A percentile compares a stretch with the other conserved stretches of the same genome.
phyloP scores from a whole-genome alignment of 2,113 vertebrate species.

The Malurus elegans region DNA sequence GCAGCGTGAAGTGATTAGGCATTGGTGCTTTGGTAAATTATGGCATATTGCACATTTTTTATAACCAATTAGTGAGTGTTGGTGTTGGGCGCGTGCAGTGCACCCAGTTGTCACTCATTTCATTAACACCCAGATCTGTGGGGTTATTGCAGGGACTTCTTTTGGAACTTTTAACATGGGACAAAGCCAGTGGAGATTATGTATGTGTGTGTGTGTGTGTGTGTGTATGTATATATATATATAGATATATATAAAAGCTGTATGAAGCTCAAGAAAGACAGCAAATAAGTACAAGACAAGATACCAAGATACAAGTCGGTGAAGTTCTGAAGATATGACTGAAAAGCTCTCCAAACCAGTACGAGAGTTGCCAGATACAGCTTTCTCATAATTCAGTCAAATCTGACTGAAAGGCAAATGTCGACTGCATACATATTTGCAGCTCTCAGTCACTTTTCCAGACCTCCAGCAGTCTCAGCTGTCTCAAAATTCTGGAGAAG shows the following conservation, averaged over 20 bases:
- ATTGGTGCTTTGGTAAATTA: slow-evolving; percentile 45
- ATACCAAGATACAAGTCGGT: neutral
- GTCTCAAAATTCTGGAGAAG: neutral
- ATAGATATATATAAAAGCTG: neutral
- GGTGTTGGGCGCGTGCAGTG: neutral
- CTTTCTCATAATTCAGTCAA: neutral
- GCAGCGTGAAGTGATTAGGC: slow-evolving; percentile 22
- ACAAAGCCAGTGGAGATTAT: neutral
- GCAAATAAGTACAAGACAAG: neutral
- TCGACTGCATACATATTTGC: neutral
- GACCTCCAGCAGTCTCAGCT: neutral
- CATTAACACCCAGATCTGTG: neutral
- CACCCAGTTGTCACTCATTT: slow-evolving; percentile 18
- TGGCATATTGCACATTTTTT: slow-evolving; percentile 1
- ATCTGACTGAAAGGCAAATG: slow-evolving; percentile 10
- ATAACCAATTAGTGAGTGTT: neutral
- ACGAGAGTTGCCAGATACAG: neutral
- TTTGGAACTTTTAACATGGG: neutral
- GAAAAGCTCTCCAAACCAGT: neutral
- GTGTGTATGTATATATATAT: neutral
- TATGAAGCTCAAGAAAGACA: neutral
- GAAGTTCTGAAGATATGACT: neutral
- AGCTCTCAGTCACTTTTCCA: neutral
- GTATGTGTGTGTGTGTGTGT: too few relatives aligned
- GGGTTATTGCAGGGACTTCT: neutral